A percentile compares a stretch with the other conserved stretches of the same genome.
Conservation (phyloP, 2,888 invertebrate species). For the Endomychus coccineus region DNA sequence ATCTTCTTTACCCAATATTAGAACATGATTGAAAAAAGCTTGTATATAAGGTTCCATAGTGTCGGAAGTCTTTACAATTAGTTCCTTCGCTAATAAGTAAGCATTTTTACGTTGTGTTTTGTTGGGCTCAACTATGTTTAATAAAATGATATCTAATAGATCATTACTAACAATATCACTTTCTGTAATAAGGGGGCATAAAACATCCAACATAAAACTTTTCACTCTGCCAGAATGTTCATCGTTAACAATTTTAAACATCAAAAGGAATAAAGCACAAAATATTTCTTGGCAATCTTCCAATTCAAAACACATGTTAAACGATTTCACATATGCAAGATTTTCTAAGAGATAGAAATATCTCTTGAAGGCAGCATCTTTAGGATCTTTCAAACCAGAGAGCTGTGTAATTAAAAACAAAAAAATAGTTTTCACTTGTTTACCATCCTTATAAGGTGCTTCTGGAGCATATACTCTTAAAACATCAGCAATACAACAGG, state of each 20-base stretch:
- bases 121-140: constrained; percentile 90
- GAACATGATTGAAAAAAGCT: constrained; percentile 93
- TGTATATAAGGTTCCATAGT: constrained; percentile 93
- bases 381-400: constrained; percentile 88
- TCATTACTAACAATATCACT: constrained; percentile 93
- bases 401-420: constrained; percentile 91
- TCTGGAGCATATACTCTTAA: constrained; percentile 95
- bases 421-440: constrained; percentile 88
- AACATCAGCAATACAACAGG: constrained; percentile 96
- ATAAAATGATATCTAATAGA: constrained; percentile 85
- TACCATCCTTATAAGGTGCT: constrained; percentile 93
- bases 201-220: constrained; percentile 92
- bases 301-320: constrained; percentile 97
- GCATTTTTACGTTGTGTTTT: constrained; percentile 86
- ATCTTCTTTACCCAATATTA: constrained; percentile 88
- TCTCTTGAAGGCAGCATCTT: constrained; percentile 94
- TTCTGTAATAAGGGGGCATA: constrained; percentile 90
- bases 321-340: constrained; percentile 94
- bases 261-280: constrained; percentile 83
- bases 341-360: constrained; percentile 97
- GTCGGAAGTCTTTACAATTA: constrained; percentile 85
- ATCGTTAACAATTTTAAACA: constrained; percentile 95
- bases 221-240: constrained; percentile 95
- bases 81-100: constrained; percentile 82
- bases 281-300: constrained; percentile 97